Conservation (phyloP, 1,140 invertebrate genomes). For the Caerostris darwini region DNA sequence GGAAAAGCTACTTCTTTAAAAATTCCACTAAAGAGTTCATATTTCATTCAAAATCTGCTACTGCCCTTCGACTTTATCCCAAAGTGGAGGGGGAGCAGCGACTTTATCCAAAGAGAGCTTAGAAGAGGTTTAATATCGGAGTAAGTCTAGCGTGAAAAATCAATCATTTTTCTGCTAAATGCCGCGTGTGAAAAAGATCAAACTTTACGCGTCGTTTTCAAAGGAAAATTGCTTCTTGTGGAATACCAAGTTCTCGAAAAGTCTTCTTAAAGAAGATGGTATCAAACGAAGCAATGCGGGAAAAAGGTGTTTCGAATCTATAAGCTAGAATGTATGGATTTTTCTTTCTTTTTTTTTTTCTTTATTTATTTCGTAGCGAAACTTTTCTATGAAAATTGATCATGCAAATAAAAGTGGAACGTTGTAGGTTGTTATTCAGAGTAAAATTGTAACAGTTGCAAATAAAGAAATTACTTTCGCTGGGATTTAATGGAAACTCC, state of each 20-base stretch:
- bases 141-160: constrained; percentile 24
- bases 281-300: not conserved
- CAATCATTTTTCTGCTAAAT: constrained; percentile 39
- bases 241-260: constrained; percentile 4
- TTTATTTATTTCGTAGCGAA: not conserved
- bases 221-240: constrained; percentile 41
- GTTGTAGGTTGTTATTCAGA: not conserved
- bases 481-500: not conserved
- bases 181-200: constrained; percentile 41
- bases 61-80: not conserved
- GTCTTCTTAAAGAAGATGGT: constrained; percentile 7
- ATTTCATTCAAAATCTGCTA: constrained; percentile 41
- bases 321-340: not conserved
- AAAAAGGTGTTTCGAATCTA: constrained; percentile 25
- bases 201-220: constrained; percentile 38
- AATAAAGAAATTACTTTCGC: not conserved
- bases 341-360: not conserved
- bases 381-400: constrained; percentile 29
- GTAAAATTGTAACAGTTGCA: not conserved
- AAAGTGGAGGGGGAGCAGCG: not conserved
- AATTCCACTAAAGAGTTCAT: constrained; percentile 10
- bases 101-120: not conserved
- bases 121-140: constrained; percentile 37
- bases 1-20: constrained; percentile 7
- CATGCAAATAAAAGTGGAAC: not conserved